Base-by-base conservation (phyloP, 2,888 invertebrate genomes). In the Plagodis pulveraria region DNA sequence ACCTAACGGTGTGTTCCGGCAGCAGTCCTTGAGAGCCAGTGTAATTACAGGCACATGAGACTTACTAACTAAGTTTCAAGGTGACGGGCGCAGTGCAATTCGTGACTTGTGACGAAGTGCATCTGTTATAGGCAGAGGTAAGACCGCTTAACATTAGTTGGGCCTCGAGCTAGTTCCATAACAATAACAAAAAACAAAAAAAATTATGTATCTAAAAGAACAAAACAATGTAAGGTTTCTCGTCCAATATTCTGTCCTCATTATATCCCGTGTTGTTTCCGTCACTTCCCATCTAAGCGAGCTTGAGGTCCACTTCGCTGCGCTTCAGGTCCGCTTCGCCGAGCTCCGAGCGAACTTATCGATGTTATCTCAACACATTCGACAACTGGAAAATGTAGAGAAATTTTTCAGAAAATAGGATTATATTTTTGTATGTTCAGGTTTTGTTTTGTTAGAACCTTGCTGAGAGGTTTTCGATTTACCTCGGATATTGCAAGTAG, bases 281-380 rank as follows among this genome's bases (percentile, higher is more conserved):
- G 51, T 60, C 59, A 12, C 34, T 36, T 51, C 45, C n/a, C 22
- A 56, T 60, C 12, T 45, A 22, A 22, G 22, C 8, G 10, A 56
- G 50, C 52, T 43, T 12, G 33, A 22, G 22, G 22, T 22, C 22
- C 22, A 22, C 22, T 22, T 22, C 22, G 22, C 22, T 22, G 22
- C 22, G 22, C 22, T 22, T 22, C 22, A 12, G n/a, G 11, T 50
- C 53, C 55, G 66, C 67, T 65, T 62, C 54, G 50, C 50, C 57
- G 57, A 61, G 50, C 55, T 48, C 54, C 8, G 56, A 54, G 40
- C 56, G 41, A 55, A 43, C 44, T 56, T 52, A 60, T 58, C 52
- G 61, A 60, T 56, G 56, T 57, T 63, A 66, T 62, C 65, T 47
- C n/a, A 43, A 38, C 45, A 44, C 65, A 59, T 63, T 66, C 59